Percentiles rank a stretch among this genome's conserved stretches.
Conservation (phyloP, 2,888 invertebrate species). For the Eupithecia vulgata region DNA sequence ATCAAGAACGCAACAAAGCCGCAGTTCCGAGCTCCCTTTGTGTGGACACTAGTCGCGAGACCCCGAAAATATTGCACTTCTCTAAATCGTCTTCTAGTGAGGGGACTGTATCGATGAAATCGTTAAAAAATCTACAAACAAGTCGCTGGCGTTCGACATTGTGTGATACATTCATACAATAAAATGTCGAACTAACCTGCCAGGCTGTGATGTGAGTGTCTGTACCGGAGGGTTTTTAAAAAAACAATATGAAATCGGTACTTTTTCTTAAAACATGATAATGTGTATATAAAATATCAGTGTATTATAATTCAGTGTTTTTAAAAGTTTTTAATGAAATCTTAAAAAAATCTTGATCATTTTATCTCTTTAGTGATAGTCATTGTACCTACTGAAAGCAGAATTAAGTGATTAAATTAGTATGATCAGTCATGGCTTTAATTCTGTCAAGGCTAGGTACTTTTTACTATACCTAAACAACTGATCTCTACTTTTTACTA, state of each 20-base stretch:
- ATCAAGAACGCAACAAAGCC: constrained; percentile 62
- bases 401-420: background rate
- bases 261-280: no score
- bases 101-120: constrained; percentile 38
- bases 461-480: background rate
- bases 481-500: constrained; percentile 3
- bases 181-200: no score
- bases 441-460: background rate
- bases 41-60: constrained; percentile 58
- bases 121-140: background rate
- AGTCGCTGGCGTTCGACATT: no score
- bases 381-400: background rate
- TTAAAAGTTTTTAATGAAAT: background rate
- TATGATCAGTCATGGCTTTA: background rate
- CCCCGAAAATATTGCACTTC: constrained; percentile 75
- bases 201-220: no score
- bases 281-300: no score
- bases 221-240: no score
- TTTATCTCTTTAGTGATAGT: background rate
- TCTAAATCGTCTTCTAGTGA: constrained; percentile 64
- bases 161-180: no score
- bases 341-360: background rate
- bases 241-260: no score
- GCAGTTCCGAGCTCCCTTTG: constrained; percentile 57
- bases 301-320: background rate